Evolutionary conservation across 1,140 invertebrate genomes (phyloP).

Genomic region (Philaenus spumarius): DNA sequence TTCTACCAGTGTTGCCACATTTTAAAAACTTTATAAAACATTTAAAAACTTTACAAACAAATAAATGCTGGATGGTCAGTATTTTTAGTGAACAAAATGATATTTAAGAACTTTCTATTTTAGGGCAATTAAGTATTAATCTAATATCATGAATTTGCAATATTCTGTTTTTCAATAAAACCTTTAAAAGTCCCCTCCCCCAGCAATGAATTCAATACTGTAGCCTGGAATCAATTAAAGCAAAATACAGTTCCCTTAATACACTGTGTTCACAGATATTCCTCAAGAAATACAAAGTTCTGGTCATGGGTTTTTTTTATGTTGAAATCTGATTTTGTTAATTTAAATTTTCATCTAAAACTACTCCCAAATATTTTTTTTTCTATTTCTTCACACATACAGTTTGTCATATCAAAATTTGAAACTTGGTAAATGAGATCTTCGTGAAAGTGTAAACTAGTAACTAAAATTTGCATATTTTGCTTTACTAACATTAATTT

Average conservation of each 20-base stretch:
- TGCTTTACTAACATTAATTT: slow-evolving; percentile 2
- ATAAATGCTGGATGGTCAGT: neutral
- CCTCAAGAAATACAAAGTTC: slow-evolving; percentile 1
- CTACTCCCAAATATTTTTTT: neutral
- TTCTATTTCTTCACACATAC: too few species aligned
- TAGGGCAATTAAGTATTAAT: too few species aligned
- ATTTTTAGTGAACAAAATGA: neutral
- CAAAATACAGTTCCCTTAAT: neutral
- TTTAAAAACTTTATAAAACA: neutral
- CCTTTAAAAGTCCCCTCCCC: neutral
- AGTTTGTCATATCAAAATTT: too few species aligned
- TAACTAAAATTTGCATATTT: slow-evolving; percentile 8
- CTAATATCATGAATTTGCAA: too few species aligned
- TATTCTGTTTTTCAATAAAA: neutral
- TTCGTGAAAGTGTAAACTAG: neutral
- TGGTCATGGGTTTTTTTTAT: neutral
- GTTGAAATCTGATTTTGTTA: neutral
- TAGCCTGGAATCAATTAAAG: neutral
- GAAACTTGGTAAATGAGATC: neutral
- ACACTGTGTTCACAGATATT: too few species aligned
- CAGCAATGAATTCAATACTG: neutral
- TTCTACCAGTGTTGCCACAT: neutral
- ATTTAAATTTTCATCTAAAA: too few species aligned
- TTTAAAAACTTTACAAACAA: neutral
- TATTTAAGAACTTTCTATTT: neutral